Evolutionary conservation across 2,797 vertebrate genomes (phyloP).

Genomic region (Vespertilio murinus): DNA sequence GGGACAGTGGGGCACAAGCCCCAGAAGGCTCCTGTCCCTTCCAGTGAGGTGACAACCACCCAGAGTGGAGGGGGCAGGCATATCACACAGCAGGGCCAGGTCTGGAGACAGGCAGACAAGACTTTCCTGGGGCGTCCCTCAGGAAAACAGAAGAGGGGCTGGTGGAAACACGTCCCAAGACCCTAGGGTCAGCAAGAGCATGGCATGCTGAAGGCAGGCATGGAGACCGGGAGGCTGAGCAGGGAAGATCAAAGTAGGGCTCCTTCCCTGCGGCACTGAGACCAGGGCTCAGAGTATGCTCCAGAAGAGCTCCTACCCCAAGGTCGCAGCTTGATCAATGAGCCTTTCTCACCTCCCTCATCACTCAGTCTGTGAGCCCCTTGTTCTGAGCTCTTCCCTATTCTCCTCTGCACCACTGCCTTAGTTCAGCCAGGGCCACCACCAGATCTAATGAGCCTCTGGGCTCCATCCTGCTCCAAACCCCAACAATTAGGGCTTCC

Average conservation of each 20-base stretch:
- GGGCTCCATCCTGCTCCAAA: not conserved
- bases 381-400: not conserved
- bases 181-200: fast-evolving
- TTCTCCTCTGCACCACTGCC: not conserved
- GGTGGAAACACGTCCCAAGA: not conserved
- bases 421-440: not conserved
- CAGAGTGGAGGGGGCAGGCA: no score
- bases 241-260: fast-evolving
- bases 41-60: not conserved
- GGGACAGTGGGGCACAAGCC: not conserved
- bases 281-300: not conserved
- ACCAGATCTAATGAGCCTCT: fast-evolving
- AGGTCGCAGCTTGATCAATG: fast-evolving
- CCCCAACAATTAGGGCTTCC: not conserved
- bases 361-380: not conserved
- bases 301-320: not conserved
- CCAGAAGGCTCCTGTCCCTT: not conserved
- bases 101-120: not conserved
- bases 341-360: no score
- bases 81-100: not conserved
- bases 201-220: fast-evolving
- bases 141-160: not conserved
- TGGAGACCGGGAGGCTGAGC: fast-evolving
- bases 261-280: not conserved
- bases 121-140: not conserved